Base-by-base conservation (phyloP, 2,888 invertebrate genomes). In the Salpingus planirostris region DNA sequence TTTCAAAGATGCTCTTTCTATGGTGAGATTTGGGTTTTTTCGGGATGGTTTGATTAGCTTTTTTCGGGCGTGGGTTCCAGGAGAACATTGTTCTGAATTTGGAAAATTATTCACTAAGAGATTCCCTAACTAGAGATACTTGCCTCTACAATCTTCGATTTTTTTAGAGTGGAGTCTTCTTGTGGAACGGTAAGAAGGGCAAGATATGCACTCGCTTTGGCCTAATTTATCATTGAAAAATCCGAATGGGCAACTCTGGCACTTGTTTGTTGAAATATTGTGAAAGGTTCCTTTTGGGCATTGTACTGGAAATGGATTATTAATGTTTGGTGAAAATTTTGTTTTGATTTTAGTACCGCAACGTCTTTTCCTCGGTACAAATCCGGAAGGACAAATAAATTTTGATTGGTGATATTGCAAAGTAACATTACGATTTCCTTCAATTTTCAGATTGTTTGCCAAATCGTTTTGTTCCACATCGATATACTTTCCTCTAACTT, bases 211-310 rank as follows among this genome's bases (percentile, higher is more conserved):
- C 1, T 62, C 52, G 1, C 60, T 55, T 36, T 73, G 70, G 2
- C 74, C 78, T 15, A 66, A 61, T 21, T 59, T 46, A 14, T 71
- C 67, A 44, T 76, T 78, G 49, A 73, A 80, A n/a, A 66, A 67
- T 2, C 78, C 78, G 29, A 69, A 57, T 6, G 64, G 61, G 51
- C 80, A 80, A 15, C 71, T 64, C 37, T 71, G 68, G 45, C 80
- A 80, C n/a, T 55, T 57, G 40, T 68, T 65, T 3, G 54, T 59
- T 1, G 68, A 64, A 2, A 61, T 58, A 52, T 77, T 72, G 52
- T 73, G 75, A 54, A 73, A 77, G 1, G 78, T 76, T 8, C 80
- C 80, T 39, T 67, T 59, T 2, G 79, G 76, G 52, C 80, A 80
- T 53, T 71, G 70, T 3, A 78, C 80, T 62, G 32, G 33, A 53